These are phyloP conservation scores for Polietes domitor DNA, from an alignment of 2,888 invertebrate genomes.

Conservation along the genomic window DNA sequence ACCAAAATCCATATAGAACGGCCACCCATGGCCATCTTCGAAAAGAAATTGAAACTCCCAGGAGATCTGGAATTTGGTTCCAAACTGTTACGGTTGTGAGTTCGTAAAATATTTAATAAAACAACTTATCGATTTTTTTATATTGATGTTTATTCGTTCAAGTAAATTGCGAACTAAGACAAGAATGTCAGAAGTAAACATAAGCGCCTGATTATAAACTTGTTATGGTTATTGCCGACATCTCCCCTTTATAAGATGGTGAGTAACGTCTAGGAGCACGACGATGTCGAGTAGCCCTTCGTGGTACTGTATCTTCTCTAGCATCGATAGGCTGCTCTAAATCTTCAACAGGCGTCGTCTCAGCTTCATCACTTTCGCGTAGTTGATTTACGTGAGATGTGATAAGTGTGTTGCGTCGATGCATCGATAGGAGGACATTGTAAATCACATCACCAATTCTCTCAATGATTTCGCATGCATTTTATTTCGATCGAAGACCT, in stretches of 20 bases:
- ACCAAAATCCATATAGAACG: no score
- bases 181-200: no score
- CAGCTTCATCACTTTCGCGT: not conserved
- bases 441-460: slow-evolving; percentile 24
- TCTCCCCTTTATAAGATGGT: slow-evolving; percentile 35
- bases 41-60: no score
- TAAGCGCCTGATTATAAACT: no score
- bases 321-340: not conserved
- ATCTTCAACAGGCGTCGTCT: not conserved
- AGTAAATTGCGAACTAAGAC: no score
- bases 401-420: slow-evolving; percentile 19
- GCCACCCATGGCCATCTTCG: no score
- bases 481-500: not conserved
- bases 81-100: no score
- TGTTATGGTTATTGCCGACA: slow-evolving; percentile 30
- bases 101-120: no score
- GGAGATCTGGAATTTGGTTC: no score
- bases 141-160: no score
- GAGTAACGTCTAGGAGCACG: slow-evolving; percentile 29
- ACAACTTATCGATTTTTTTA: no score
- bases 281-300: not conserved
- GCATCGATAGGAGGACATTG: slow-evolving; percentile 3
- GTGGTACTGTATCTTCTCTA: not conserved
- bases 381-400: slow-evolving; percentile 42
- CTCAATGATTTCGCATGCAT: slow-evolving; percentile 21